Base-by-base conservation (phyloP, 2,797 vertebrate genomes). In the Pygocentrus nattereri region DNA sequence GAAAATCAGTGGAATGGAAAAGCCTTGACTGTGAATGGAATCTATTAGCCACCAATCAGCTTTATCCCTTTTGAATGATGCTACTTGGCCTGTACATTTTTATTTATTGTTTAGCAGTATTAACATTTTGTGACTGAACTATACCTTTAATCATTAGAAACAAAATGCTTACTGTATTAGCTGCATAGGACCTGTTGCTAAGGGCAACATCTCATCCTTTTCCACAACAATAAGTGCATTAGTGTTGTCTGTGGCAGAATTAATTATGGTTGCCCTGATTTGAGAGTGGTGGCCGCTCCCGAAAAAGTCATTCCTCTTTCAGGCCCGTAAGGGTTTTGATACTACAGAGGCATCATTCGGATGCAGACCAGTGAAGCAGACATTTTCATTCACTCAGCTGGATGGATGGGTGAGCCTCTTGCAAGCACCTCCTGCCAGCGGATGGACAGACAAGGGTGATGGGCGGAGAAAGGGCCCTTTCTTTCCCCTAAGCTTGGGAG, bases 341-440 rank as follows among this genome's bases (percentile, higher is more conserved):
- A 82, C 69, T 47, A 86, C 82, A 88, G 82, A 88, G 85, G 82
- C 84, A 82, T 88, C 85, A 87, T 88, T 90, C 80, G 88, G 76
- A 85, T 82, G 59, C 85, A 83, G 87, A 84, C 83, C 92, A 93
- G 86, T 93, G 92, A 91, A 94, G 92, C 93, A 94, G 90, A 91
- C 88, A 91, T 86, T 90, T 93, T 91, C 64, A 93, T 94, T 94
- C 91, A 93, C 92, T 91, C 94, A 93, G 93, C 92, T 94, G 93
- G 92, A 93, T 71, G 88, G 89, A 90, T 90, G 90, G 91, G 93
- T 93, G 92, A 94, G 91, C 92, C 90, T 87, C 90, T 90, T 90
- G 93, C 92, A 94, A 93, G 93, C 93, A 94, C 93, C 77, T 82
- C 80, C 76, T 85, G 81, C 85, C 86, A 85, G 82, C 76, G 84